A percentile compares a stretch with the other conserved stretches of the same genome.
phyloP scores from a whole-genome alignment of 2,113 vertebrate species.

The Alexandromys fortis region DNA sequence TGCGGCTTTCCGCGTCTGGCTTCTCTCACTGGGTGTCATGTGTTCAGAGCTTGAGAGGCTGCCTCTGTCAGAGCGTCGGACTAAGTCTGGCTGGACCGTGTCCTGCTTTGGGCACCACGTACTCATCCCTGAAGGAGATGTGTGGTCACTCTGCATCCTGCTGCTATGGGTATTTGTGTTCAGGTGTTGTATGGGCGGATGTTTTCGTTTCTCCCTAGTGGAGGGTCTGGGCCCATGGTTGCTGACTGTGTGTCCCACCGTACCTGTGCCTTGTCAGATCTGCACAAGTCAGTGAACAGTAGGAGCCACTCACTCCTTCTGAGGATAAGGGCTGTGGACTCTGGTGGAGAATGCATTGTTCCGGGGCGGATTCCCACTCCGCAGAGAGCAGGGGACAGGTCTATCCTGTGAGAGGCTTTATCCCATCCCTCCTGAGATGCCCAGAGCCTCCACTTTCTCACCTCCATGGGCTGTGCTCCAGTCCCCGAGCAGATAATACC shows the following conservation, averaged over 20 bases:
- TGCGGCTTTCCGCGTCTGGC: neutral
- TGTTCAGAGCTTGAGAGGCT: too few relatives aligned
- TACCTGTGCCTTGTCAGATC: neutral
- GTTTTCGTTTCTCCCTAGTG: neutral
- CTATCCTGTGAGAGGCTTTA: too few relatives aligned
- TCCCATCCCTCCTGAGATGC: too few relatives aligned
- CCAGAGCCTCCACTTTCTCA: accelerated
- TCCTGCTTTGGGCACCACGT: accelerated
- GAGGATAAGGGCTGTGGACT: too few relatives aligned
- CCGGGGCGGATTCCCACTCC: neutral
- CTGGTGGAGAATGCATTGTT: neutral
- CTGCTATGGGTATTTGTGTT: neutral
- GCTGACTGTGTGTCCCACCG: neutral
- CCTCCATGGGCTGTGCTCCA: neutral
- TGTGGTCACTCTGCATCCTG: neutral
- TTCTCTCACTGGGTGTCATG: neutral
- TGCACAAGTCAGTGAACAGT: too few relatives aligned
- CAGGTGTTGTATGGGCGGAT: neutral
- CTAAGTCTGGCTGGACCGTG: neutral
- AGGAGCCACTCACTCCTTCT: neutral
- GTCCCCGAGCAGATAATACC: accelerated
- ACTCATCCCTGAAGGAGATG: neutral
- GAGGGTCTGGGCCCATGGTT: too few relatives aligned
- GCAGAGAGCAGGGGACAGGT: neutral
- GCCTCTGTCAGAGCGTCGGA: neutral